Percentiles rank a stretch among this genome's conserved stretches.
Evolutionary conservation across 1,140 invertebrate species (phyloP).

Genomic region (Hycleus cichorii): DNA sequence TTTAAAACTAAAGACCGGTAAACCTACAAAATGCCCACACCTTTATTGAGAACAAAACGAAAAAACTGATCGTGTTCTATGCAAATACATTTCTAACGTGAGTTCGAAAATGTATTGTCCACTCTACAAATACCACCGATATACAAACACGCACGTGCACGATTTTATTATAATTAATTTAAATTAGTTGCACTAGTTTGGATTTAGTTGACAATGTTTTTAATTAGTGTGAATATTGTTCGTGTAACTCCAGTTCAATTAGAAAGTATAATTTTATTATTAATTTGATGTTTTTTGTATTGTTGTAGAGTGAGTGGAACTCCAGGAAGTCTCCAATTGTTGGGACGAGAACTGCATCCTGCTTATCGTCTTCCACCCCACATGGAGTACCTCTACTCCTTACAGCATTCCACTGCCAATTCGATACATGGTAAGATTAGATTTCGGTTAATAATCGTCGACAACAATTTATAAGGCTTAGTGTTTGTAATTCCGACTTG

Average conservation of each 20-base stretch:
- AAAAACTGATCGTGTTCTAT: slow-evolving; percentile 12
- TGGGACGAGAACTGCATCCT: slow-evolving; percentile 48
- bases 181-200: slow-evolving; percentile 19
- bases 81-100: slow-evolving; percentile 18
- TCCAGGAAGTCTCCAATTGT: slow-evolving; percentile 36
- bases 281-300: slow-evolving; percentile 1
- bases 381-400: slow-evolving; percentile 61
- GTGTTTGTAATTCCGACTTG: too few species aligned
- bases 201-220: slow-evolving; percentile 10
- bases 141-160: slow-evolving; percentile 12
- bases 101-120: slow-evolving; percentile 19
- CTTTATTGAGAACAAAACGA: slow-evolving; percentile 1
- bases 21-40: not conserved
- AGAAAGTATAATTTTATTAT: not conserved
- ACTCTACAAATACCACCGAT: too few species aligned
- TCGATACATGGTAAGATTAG: slow-evolving; percentile 47
- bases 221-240: slow-evolving; percentile 18
- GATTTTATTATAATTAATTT: slow-evolving; percentile 22
- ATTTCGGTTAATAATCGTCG: too few species aligned
- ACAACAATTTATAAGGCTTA: too few species aligned
- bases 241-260: not conserved
- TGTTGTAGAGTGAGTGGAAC: slow-evolving; percentile 38
- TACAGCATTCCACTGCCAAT: slow-evolving; percentile 49
- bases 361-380: slow-evolving; percentile 60
- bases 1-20: too few species aligned